Conservation (phyloP, 2,113 vertebrate genomes). For the Tetrao urogallus region DNA sequence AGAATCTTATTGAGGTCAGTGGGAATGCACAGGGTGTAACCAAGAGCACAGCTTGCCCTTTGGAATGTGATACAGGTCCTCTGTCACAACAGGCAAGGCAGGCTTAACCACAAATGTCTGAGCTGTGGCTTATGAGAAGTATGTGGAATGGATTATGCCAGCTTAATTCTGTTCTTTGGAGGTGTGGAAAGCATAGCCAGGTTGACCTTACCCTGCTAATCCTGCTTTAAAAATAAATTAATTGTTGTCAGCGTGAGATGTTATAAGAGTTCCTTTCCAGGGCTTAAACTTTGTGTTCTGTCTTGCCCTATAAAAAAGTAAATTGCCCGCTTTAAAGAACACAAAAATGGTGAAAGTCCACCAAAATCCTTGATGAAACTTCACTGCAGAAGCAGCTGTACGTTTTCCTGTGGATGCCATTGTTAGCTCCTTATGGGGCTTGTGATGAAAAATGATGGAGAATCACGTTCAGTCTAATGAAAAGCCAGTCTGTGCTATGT, state of each 20-base stretch:
- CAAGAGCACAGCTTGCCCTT: fast-evolving
- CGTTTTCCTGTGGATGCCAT: background rate
- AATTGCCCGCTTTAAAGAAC: background rate
- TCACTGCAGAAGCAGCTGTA: background rate
- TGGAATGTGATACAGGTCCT: background rate
- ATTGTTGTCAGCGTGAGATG: background rate
- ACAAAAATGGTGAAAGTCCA: background rate
- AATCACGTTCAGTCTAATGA: background rate
- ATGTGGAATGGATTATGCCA: background rate
- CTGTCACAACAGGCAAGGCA: background rate
- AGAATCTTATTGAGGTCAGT: background rate
- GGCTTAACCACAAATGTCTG: background rate
- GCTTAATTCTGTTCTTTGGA: background rate
- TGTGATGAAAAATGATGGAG: background rate
- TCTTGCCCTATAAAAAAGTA: background rate
- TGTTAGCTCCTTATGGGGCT: background rate
- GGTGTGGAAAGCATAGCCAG: background rate
- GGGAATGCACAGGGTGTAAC: fast-evolving
- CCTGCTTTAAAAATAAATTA: slow-evolving; percentile 44
- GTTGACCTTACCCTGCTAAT: slow-evolving; percentile 27
- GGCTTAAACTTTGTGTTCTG: background rate
- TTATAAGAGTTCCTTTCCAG: background rate
- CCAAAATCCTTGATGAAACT: background rate
- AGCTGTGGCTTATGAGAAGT: background rate
- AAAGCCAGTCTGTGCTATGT: background rate